Conservation (phyloP, 30 jellyfish, hydroid and myxozoan genomes). For the Aurelia aurita region DNA sequence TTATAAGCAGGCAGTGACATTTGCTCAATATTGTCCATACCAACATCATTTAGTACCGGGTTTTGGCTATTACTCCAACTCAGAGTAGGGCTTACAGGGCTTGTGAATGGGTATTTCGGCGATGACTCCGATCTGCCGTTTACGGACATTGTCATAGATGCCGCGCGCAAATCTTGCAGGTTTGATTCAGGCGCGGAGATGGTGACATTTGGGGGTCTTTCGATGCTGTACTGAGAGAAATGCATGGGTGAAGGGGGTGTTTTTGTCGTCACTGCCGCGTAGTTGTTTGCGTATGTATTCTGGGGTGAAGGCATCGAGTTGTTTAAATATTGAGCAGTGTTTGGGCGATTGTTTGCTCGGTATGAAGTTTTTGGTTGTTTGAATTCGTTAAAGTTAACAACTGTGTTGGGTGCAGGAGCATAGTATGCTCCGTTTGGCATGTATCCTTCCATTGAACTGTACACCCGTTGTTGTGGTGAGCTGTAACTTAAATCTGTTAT, state of each 20-base stretch:
- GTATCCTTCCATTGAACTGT: constrained; percentile 52
- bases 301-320: constrained; percentile 47
- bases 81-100: constrained; percentile 69
- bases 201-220: constrained; percentile 82
- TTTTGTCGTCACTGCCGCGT: constrained; percentile 3
- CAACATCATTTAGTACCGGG: constrained; percentile 17
- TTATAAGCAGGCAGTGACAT: constrained; percentile 15
- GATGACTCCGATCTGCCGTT: constrained; percentile 71
- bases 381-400: constrained; percentile 26
- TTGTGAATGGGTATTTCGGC: constrained; percentile 75
- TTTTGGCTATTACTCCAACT: constrained; percentile 69
- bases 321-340: constrained; percentile 24
- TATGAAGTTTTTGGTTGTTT: constrained; percentile 39
- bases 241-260: constrained; percentile 21
- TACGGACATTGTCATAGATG: constrained; percentile 11
- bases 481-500: constrained; percentile 57
- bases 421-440: constrained; percentile 49
- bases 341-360: constrained; percentile 33
- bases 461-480: constrained; percentile 51
- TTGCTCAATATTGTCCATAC: constrained; percentile 51
- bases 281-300: constrained; percentile 33
- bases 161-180: constrained; percentile 56
- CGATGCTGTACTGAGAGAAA: constrained; percentile 55
- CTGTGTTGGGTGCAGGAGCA: constrained; percentile 51
- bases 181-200: constrained; percentile 68